Evolutionary conservation across 1,140 invertebrate genomes (phyloP), one percentile per base, ranked within the genome.

Genomic region (Idris sp.): DNA sequence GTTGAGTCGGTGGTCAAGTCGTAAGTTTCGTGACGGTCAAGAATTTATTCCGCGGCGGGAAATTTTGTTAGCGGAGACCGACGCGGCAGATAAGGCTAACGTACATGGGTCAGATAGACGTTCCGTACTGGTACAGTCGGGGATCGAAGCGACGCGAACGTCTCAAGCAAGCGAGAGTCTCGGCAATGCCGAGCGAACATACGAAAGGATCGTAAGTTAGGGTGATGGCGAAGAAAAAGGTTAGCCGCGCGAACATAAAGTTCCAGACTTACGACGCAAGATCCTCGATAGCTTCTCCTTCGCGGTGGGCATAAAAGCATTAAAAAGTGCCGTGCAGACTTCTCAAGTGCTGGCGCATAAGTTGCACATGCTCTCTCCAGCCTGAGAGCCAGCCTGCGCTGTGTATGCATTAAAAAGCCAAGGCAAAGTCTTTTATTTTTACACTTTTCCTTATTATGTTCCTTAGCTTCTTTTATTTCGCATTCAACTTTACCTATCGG

Each of bases 211-310:
- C 82, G 86, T 88, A 88, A 86, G 86, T 88, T 88, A 88, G 81
- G 85, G 80, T 81, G 81, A 83, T 83, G 81, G 79, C 74, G 67
- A 74, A 76, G 74, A 58, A 74, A 73, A 76, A 74, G 74, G 69
- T 71, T 78, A 76, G 71, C 79, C 79, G 84, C 80, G 79, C 80
- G 81, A 83, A 87, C 86, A 88, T 88, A 88, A 88, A 88, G 86
- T 87, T 86, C 83, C 84, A 86, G 85, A 88, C 86, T 86, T 88
- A 88, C 86, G 86, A 86, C 84, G 83, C 83, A 79, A 88, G 86
- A 88, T 88, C 81, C 82, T 62, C 86, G 86, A 88, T 88, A 88
- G 85, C 83, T 86, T 81, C 84, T 86, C 82, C n/a, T 71, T 78
- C 79, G 84, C 84, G 85, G 85, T 86, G 79, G 85, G 84, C 83